Evolutionary conservation across 2,113 vertebrate genomes (phyloP).

Genomic region (Origma solitaria): DNA sequence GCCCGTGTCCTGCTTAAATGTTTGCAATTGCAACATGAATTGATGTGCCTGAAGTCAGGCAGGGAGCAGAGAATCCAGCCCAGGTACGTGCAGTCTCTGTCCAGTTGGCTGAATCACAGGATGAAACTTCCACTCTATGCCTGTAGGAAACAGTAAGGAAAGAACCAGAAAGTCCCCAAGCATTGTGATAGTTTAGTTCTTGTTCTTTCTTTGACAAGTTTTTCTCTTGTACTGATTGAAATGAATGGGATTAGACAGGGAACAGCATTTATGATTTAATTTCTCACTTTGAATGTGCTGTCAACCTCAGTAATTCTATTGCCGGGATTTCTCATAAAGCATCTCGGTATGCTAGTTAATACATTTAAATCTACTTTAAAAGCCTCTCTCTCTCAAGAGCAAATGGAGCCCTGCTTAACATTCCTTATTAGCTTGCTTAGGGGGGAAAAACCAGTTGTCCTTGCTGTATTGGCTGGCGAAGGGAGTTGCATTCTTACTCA

Average conservation of each 20-base stretch:
- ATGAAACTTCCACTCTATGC: background rate
- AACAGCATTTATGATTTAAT: constrained; percentile 5
- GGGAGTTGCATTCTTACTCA: constrained; percentile 41
- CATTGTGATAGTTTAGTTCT: background rate
- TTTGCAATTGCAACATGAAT: background rate
- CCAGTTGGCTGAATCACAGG: background rate
- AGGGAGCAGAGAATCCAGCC: background rate
- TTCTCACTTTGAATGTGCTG: background rate
- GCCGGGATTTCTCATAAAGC: constrained; percentile 40
- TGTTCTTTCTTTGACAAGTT: background rate
- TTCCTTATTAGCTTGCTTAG: constrained; percentile 56
- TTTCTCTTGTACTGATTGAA: background rate
- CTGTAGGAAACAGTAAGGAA: background rate
- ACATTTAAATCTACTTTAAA: constrained; percentile 61
- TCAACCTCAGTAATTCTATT: constrained; percentile 53
- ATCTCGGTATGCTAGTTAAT: constrained; percentile 58
- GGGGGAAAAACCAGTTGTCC: background rate
- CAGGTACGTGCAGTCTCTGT: background rate
- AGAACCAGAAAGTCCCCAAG: background rate
- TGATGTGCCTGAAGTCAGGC: background rate
- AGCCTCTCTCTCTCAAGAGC: constrained; percentile 36
- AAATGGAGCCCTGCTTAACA: constrained; percentile 53
- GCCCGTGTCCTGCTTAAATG: background rate
- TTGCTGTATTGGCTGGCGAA: constrained; percentile 40
- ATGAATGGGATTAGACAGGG: constrained; percentile 18